A percentile compares a stretch with the other conserved stretches of the same genome.
phyloP scores from a whole-genome alignment of 2,797 vertebrate species.

The Gobio occitaniae region DNA sequence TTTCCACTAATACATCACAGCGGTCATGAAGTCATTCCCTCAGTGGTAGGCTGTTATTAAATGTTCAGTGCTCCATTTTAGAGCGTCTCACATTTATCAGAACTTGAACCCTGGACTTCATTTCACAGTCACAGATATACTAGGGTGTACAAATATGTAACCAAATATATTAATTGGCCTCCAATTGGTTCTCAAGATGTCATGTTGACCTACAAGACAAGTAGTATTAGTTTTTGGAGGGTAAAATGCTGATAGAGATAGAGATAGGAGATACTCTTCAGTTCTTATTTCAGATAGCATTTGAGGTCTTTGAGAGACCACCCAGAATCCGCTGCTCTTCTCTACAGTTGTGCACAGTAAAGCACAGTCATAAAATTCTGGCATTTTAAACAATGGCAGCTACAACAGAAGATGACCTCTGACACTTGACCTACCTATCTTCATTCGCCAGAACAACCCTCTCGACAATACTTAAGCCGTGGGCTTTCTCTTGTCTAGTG shows the following conservation, averaged over 20 bases:
- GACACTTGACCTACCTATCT: slow-evolving; percentile 29
- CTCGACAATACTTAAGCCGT: not conserved
- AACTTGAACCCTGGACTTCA: slow-evolving; percentile 22
- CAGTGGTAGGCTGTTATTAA: slow-evolving; percentile 40
- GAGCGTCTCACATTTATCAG: slow-evolving; percentile 17
- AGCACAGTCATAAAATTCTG: slow-evolving; percentile 12
- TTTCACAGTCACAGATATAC: slow-evolving; percentile 12
- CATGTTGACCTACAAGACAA: slow-evolving; percentile 12
- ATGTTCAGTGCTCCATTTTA: slow-evolving; percentile 35
- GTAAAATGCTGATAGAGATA: not conserved
- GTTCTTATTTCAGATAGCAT: not conserved
- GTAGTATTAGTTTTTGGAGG: too few species aligned
- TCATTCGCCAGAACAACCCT: slow-evolving; percentile 13
- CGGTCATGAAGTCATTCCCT: slow-evolving; percentile 35
- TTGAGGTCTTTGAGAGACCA: slow-evolving; percentile 13
- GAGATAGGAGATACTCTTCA: not conserved
- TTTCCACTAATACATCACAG: slow-evolving; percentile 46
- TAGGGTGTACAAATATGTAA: slow-evolving; percentile 13
- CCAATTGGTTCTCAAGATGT: slow-evolving; percentile 17
- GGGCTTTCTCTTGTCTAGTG: slow-evolving; percentile 19
- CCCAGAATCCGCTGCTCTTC: slow-evolving; percentile 31
- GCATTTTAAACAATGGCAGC: slow-evolving; percentile 23
- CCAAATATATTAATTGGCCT: slow-evolving; percentile 20
- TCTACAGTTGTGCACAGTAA: not conserved
- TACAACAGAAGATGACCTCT: slow-evolving; percentile 21